phyloP scores from a whole-genome alignment of 2,888 invertebrate species.

The Andrena chrysosceles region DNA sequence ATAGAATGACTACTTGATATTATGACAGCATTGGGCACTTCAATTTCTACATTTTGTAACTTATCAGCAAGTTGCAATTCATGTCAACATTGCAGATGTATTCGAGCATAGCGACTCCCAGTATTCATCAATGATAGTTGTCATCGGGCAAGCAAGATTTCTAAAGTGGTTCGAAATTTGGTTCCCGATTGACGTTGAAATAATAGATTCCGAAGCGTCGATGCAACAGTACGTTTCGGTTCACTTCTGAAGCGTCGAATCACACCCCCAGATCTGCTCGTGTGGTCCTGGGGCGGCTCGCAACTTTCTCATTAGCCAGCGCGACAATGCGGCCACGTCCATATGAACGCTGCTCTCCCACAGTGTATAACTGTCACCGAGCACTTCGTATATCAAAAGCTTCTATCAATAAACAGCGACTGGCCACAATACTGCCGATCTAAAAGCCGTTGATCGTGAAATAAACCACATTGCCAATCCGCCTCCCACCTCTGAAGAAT shows the following conservation, averaged over 20 bases:
- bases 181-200: not conserved
- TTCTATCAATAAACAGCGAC: conserved; percentile 82
- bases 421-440: conserved; percentile 78
- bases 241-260: conserved; percentile 35
- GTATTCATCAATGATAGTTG: too few relatives aligned
- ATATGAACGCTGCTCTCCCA: conserved; percentile 28
- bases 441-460: conserved; percentile 77
- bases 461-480: conserved; percentile 1
- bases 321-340: conserved; percentile 77
- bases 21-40: too few relatives aligned
- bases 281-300: conserved; percentile 62
- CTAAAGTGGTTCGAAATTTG: not conserved
- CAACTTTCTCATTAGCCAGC: conserved; percentile 83
- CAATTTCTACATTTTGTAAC: too few relatives aligned
- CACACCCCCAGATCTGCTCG: conserved; percentile 51
- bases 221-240: conserved; percentile 10
- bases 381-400: conserved; percentile 81
- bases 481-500: too few relatives aligned
- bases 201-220: conserved; percentile 19
- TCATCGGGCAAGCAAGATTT: not conserved
- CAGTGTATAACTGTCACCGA: conserved; percentile 81
- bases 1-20: too few relatives aligned
- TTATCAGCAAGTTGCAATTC: too few relatives aligned
- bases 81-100: too few relatives aligned
- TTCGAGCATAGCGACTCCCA: too few relatives aligned